Evolutionary conservation across 2,888 invertebrate species (phyloP), one percentile per base, ranked within the genome.

Genomic region (Myathropa florea): DNA sequence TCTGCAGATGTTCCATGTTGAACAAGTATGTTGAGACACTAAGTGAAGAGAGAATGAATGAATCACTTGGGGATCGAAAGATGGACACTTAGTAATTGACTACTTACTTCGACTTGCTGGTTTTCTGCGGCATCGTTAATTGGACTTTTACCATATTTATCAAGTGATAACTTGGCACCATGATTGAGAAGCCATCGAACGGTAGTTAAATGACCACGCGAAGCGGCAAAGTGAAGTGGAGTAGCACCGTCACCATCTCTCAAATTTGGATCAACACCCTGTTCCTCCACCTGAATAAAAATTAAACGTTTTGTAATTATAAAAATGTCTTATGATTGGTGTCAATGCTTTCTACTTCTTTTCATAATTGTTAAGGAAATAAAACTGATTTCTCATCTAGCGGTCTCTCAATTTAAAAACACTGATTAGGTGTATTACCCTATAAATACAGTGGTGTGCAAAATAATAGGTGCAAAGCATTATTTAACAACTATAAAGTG

Each of bases 61-160:
- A 36, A 36, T 64, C 12, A 53, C 61, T 10, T 65, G 59, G n/a
- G 9, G 24, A 12, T 9, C 3, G 21, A 18, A 14, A 36, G 18
- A 39, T 46, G 7, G n/a, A n/a, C 18, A 18, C 6, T 1, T 24
- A 12, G 12, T 3, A 26, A 30, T 9, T 60, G 24, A 28, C n/a
- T 80, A 89, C 90, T 88, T 92, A 97, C 97, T 95, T 97, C 97
- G 88, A 96, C 95, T 91, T 97, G 97, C 91, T 97, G 97, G 91
- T 97, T 97, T 91, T 98, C 97, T 9, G 97, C 97, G 0, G 98
- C 98, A 91, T 97, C 97, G 91, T 97, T 97, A 88, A 98, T 96
- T 4, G 98, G 97, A 90, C 97, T 97, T 93, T 97, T 97, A 80
- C 97, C 97, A 89, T 96, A 96, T 90, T 97, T 95, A 93, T 98